These are phyloP conservation scores for Pipistrellus pipistrellus DNA, from an alignment of 2,797 vertebrate genomes.

Conservation along the genomic window DNA sequence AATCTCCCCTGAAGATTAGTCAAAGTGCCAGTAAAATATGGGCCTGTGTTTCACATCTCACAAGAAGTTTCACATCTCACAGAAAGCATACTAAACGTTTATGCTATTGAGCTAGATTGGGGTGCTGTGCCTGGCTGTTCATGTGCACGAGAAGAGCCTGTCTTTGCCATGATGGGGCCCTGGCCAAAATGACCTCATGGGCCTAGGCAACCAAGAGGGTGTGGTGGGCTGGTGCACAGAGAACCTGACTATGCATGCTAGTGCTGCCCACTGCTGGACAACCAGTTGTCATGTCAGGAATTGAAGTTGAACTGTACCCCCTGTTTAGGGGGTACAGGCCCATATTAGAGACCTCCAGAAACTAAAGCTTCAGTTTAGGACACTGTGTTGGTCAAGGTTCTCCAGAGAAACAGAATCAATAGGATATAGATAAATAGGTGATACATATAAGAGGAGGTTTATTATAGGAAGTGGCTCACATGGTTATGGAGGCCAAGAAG, in stretches of 20 bases:
- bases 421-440: neutral
- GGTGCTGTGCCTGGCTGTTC: neutral
- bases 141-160: fast-evolving
- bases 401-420: neutral
- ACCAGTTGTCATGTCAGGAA: neutral
- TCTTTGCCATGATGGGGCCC: neutral
- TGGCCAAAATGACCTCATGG: no score
- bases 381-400: neutral
- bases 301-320: neutral
- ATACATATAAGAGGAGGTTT: neutral
- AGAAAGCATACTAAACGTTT: neutral
- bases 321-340: neutral
- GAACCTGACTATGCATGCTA: fast-evolving
- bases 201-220: neutral
- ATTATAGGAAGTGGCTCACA: neutral
- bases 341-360: neutral
- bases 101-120: neutral
- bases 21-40: slow-evolving; percentile 47
- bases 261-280: neutral
- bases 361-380: neutral
- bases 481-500: neutral
- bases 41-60: neutral
- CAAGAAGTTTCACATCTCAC: neutral
- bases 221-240: neutral
- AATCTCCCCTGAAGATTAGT: slow-evolving; percentile 64